phyloP scores from a whole-genome alignment of 37 sponge, comb jelly and placozoan species.

The Sycon ciliatum region DNA sequence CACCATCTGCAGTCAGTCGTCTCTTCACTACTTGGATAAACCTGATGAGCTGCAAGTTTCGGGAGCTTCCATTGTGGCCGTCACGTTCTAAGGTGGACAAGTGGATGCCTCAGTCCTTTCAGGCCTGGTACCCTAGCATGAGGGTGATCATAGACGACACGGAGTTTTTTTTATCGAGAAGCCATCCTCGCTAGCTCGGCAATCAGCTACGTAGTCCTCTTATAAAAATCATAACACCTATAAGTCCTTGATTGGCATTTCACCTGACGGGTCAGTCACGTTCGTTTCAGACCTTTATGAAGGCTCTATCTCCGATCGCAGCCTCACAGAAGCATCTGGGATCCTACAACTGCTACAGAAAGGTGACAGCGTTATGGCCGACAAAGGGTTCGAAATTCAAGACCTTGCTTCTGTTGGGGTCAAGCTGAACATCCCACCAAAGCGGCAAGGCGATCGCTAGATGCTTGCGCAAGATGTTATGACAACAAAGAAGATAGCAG shows the following conservation, averaged over 20 bases:
- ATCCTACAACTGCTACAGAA: conserved; percentile 32
- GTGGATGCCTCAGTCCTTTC: not conserved
- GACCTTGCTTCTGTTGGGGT: conserved; percentile 34
- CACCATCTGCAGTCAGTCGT: not conserved
- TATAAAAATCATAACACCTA: conserved; percentile 47
- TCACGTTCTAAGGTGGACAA: not conserved
- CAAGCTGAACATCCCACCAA: conserved; percentile 26
- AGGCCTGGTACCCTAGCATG: not conserved
- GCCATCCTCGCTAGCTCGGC: conserved; percentile 25
- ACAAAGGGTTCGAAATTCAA: conserved; percentile 28
- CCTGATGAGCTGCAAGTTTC: not conserved
- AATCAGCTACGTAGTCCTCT: conserved; percentile 35
- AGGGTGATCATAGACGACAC: conserved; percentile 29
- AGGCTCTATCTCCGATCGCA: conserved; percentile 44
- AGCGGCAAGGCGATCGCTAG: not conserved
- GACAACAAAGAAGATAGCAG: conserved; percentile 18
- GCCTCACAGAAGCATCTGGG: conserved; percentile 26
- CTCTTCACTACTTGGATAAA: conserved; percentile 1
- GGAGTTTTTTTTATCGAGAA: conserved; percentile 29
- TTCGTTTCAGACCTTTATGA: conserved; percentile 38
- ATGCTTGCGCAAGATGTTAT: not conserved
- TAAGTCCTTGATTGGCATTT: conserved; percentile 45
- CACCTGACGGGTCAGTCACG: conserved; percentile 34
- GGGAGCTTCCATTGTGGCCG: not conserved
- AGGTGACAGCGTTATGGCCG: conserved; percentile 53